Evolutionary conservation across 2,888 invertebrate genomes (phyloP), one percentile per base, ranked within the genome.

Genomic region (Ochropacha duplaris): DNA sequence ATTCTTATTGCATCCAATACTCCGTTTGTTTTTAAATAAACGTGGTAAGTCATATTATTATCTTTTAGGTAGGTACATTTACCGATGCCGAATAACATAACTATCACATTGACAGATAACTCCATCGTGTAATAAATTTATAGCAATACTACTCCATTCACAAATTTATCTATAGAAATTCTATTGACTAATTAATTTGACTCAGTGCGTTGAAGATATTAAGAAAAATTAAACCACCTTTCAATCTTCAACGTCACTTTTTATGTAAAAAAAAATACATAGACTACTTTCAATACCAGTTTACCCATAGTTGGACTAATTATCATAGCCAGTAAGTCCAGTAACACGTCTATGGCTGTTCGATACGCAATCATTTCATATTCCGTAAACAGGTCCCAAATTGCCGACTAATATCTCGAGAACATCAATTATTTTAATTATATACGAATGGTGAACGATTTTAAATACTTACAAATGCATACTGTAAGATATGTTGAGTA

Each of bases 361-460:
- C 16, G 19, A 44, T 39, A 39, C 39, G 39, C 54, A 59, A 49
- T 54, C 52, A 56, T 54, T 50, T 55, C 51, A 59, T 54, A 57
- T 57, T 57, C 57, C 49, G 39, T 54, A 11, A n/a, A 50, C 50
- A 56, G n/a, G 51, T 51, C 26, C 50, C 19, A 58, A 58, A 58
- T 61, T 49, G 54, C 49, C 11, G 11, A 54, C 31, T 56, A 56
- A 54, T 58, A 54, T 56, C 51, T 39, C 56, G 50, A 50, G 11
- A 22, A 44, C 19, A 55, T 31, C 60, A 58, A 61, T 58, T 61
- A 58, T 28, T 31, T 34, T 58, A 58, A 61, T 61, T 24, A 60
- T 56, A 57, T 31, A 50, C 28, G 4, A 12, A n/a, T 9, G 14
- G 22, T 55, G 39, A 55, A 55, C 28, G 44, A 44, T 44, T 44